phyloP scores from a whole-genome alignment of 2,113 vertebrate genomes.

The Salvelinus namaycush region DNA sequence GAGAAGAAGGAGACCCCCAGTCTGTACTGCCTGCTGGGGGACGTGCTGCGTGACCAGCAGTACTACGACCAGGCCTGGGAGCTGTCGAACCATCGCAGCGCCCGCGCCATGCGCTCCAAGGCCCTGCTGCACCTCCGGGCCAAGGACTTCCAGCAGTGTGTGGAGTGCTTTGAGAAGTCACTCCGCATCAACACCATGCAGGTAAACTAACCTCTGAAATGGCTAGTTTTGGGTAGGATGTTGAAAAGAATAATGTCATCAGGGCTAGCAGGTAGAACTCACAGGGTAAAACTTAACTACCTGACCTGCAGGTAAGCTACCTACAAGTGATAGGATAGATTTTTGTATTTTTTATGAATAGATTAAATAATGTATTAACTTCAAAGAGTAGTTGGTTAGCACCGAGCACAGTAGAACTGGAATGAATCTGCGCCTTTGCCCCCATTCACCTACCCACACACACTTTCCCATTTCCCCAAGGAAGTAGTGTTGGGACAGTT shows the following conservation, averaged over 20 bases:
- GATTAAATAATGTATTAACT: no score
- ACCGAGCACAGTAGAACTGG: neutral
- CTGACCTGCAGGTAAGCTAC: no score
- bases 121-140: conserved; percentile 88
- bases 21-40: conserved; percentile 91
- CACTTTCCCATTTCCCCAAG: conserved; percentile 9
- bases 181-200: conserved; percentile 89
- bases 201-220: conserved; percentile 65
- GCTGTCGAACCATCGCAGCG: conserved; percentile 84
- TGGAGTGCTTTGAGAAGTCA: conserved; percentile 88
- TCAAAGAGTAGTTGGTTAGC: no score
- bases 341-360: no score
- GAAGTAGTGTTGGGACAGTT: neutral
- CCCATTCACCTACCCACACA: neutral
- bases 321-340: no score
- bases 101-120: conserved; percentile 91
- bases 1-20: conserved; percentile 87
- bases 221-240: no score
- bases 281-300: no score
- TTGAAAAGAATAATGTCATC: no score
- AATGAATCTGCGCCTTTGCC: neutral
- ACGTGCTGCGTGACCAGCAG: conserved; percentile 86
- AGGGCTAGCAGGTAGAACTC: no score
- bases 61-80: conserved; percentile 94
- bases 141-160: conserved; percentile 82